These are phyloP conservation scores for Hesperophylax magnus DNA, from an alignment of 1,140 invertebrate species.

Conservation along the genomic window DNA sequence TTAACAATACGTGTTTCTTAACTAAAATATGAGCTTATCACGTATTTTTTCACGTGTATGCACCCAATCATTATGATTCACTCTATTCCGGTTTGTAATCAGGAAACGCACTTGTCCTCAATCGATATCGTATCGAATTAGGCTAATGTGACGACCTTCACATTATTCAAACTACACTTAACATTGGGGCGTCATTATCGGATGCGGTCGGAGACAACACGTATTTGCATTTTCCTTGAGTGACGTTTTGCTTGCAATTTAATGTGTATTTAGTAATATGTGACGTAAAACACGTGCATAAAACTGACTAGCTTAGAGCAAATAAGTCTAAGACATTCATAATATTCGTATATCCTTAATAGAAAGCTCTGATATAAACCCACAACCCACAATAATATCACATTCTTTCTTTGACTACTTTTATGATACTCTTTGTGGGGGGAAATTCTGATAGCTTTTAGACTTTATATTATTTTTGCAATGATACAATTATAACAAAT, in stretches of 20 bases:
- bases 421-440: too few species aligned
- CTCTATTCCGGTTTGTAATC: conserved; percentile 20
- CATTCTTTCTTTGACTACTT: too few species aligned
- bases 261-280: not conserved
- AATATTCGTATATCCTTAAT: too few species aligned
- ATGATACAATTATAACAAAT: too few species aligned
- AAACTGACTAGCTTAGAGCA: not conserved
- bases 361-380: too few species aligned
- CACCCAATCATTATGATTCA: not conserved
- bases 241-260: not conserved
- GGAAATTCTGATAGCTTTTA: too few species aligned
- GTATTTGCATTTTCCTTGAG: not conserved
- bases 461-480: too few species aligned
- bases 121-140: conserved; percentile 33
- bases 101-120: not conserved
- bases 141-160: conserved; percentile 28
- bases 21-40: not conserved
- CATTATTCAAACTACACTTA: not conserved
- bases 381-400: too few species aligned
- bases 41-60: not conserved
- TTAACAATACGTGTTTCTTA: not conserved
- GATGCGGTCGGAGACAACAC: not conserved
- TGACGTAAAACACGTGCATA: not conserved
- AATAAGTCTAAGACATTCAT: not conserved
- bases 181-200: too few species aligned